Evolutionary conservation across 2,888 invertebrate genomes (phyloP).

Genomic region (Dicycla oo): DNA sequence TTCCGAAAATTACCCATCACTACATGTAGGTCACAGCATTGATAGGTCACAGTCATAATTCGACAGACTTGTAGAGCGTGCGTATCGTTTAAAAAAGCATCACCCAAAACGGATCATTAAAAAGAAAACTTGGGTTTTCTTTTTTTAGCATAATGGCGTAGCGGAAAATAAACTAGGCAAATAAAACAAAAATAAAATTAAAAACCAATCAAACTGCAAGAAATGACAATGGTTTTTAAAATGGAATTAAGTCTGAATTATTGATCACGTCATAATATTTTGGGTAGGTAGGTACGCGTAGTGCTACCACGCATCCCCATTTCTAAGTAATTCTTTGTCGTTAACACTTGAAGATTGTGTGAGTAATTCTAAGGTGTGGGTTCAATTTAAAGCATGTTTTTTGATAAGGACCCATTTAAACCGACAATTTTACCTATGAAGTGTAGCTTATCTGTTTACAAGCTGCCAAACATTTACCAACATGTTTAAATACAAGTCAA

Average conservation of each 20-base stretch:
- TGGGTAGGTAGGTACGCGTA: constrained; percentile 16
- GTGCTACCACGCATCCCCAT: constrained; percentile 25
- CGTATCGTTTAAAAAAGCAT: too few species aligned
- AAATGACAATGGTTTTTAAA: background rate
- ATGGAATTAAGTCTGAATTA: background rate
- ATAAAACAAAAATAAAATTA: too few species aligned
- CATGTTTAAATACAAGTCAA: constrained; percentile 25
- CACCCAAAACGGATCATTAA: too few species aligned
- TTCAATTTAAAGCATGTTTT: constrained; percentile 17
- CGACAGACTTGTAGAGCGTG: constrained; percentile 6
- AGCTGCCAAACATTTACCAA: constrained; percentile 39
- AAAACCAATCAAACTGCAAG: constrained; percentile 12
- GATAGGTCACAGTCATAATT: constrained; percentile 31
- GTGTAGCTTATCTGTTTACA: constrained; percentile 26
- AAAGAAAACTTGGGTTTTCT: too few species aligned
- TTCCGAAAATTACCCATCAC: too few species aligned
- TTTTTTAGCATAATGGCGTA: too few species aligned
- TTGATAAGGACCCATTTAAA: constrained; percentile 42
- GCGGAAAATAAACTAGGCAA: too few species aligned
- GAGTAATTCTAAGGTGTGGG: constrained; percentile 50
- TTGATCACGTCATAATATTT: constrained; percentile 18
- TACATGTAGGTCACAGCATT: background rate
- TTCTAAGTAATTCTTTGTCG: constrained; percentile 49
- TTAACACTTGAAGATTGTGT: constrained; percentile 43
- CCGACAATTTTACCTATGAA: background rate